Base-by-base conservation (phyloP, 2,797 vertebrate species). In the Melanogrammus aeglefinus region DNA sequence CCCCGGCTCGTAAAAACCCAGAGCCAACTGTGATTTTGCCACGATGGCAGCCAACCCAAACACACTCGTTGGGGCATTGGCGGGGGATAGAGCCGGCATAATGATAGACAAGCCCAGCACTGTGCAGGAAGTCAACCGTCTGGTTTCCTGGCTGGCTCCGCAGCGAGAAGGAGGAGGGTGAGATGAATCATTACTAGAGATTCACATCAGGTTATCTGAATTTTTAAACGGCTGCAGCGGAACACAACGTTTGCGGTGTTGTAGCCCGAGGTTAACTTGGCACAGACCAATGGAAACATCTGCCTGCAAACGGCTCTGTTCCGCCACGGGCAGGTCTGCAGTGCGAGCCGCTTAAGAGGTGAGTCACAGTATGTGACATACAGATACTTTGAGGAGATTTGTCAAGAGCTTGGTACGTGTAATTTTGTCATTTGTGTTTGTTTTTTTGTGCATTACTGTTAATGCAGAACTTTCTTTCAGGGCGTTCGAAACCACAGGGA, bases 21-120 rank as follows among this genome's bases (percentile, higher is more conserved):
- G 81, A 79, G 83, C 82, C 79, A 84, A 73, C 70, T 77, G 75
- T 74, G 74, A 38, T 39, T 83, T 80, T 83, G 36, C 80, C 66
- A 78, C 57, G n/a, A 24, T 21, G 2, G 21, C 57, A 24, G 57
- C 57, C 16, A 51, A 51, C 41, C 14, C n/a, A 63, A 63, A 63
- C 47, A 9, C 57, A n/a, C 57, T 63, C 21, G 57, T 6, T 21
- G 1, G 57, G 57, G 57, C 57, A 6, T 6, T 24, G 57, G 57
- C n/a, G 57, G n/a, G 21, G 57, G 57, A 63, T 6, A 1, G 6
- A 7, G 57, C 21, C 57, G 57, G 57, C 57, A 6, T 24, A 8
- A 24, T 63, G 57, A 63, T 63, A 24, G 57, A 63, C 57, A n/a
- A 24, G 57, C n/a, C 6, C 57, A 63, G n/a, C n/a, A 5, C 47